Evolutionary conservation across 2,888 invertebrate genomes (phyloP).

Genomic region (Anoncus sp.): DNA sequence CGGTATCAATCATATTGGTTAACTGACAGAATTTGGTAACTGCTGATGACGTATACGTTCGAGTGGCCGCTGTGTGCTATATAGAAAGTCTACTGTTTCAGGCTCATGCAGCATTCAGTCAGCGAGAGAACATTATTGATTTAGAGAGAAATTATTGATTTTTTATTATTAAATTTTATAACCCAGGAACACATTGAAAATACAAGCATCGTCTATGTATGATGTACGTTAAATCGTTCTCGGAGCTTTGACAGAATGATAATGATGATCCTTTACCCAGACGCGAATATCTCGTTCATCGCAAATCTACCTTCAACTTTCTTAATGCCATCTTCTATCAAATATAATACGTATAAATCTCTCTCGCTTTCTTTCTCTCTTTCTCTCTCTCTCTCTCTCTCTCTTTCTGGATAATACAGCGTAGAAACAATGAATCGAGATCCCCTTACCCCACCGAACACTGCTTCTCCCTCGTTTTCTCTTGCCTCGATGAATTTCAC

Average conservation of each 20-base stretch:
- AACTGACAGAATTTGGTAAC: not conserved
- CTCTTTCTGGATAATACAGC: slow-evolving; percentile 3
- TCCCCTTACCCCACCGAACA: slow-evolving; percentile 30
- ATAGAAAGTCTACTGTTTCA: too few relatives aligned
- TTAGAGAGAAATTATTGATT: not conserved
- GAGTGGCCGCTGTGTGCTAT: too few relatives aligned
- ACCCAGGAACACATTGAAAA: too few relatives aligned
- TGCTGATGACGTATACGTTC: too few relatives aligned
- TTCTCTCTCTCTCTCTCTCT: not conserved
- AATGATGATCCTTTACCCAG: slow-evolving; percentile 36
- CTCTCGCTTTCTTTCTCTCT: slow-evolving; percentile 3
- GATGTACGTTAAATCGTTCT: not conserved
- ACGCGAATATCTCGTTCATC: slow-evolving; percentile 17
- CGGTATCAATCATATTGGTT: not conserved
- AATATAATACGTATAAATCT: slow-evolving; percentile 43
- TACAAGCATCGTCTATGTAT: slow-evolving; percentile 1
- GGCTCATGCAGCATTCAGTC: not conserved
- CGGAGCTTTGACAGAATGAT: slow-evolving; percentile 24
- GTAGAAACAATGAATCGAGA: slow-evolving; percentile 29
- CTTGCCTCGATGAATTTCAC: slow-evolving; percentile 72
- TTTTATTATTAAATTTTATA: not conserved
- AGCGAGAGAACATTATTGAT: not conserved
- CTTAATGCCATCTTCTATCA: slow-evolving; percentile 28
- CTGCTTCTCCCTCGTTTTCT: slow-evolving; percentile 46
- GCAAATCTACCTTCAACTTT: slow-evolving; percentile 7